Evolutionary conservation across 2,797 vertebrate species (phyloP).

Genomic region (Bothrops alternatus): DNA sequence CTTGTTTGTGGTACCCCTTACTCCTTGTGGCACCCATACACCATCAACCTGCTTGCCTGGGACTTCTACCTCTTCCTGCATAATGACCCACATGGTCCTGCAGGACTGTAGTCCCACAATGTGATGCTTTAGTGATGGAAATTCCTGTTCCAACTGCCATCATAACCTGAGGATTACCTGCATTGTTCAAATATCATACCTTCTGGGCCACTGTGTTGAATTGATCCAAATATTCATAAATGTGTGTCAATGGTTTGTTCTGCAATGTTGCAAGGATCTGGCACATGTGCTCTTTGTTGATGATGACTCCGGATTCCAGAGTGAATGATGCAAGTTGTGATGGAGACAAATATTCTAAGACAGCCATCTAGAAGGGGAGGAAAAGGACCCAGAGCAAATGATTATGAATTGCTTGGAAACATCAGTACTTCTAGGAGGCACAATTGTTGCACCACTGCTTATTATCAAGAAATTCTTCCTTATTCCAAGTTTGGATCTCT

Average conservation of each 20-base stretch:
- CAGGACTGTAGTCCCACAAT: not conserved
- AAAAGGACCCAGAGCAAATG: not conserved
- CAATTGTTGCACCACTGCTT: not conserved
- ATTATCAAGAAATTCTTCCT: not conserved
- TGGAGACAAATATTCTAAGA: conserved; percentile 34
- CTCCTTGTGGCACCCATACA: not conserved
- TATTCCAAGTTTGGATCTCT: not conserved
- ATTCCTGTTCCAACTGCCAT: not conserved
- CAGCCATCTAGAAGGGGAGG: conserved; percentile 30
- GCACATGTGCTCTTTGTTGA: conserved; percentile 41
- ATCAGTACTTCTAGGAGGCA: not conserved
- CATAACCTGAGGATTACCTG: not conserved
- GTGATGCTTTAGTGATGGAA: not conserved
- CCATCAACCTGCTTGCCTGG: not conserved
- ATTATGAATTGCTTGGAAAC: not conserved
- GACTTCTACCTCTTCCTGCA: not conserved
- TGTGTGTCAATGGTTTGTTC: not conserved
- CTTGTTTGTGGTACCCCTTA: not conserved
- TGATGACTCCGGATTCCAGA: conserved; percentile 21
- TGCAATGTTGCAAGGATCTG: conserved; percentile 45
- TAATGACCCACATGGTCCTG: not conserved
- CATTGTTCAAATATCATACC: not conserved
- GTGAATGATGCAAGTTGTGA: conserved; percentile 45
- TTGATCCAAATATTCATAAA: conserved; percentile 36
- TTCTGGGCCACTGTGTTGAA: conserved; percentile 28